Base-by-base conservation (phyloP, 2,113 vertebrate species). In the Kryptolebias marmoratus region DNA sequence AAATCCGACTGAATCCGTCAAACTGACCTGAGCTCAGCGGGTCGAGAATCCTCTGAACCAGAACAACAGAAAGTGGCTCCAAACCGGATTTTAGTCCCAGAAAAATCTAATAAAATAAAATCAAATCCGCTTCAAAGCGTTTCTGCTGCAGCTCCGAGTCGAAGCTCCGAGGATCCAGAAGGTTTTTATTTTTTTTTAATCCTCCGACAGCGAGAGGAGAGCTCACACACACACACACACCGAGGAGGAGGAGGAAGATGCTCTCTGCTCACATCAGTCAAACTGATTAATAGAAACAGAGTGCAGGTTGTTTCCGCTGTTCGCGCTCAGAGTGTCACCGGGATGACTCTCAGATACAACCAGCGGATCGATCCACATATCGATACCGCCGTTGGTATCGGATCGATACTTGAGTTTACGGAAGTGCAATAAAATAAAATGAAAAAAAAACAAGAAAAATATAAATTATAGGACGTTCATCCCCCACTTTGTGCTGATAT, bases 151-250 rank as follows among this genome's bases (percentile, higher is more conserved):
- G 32, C 54, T 52, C 15, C 48, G 31, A 12, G 52, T 11, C n/a
- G 49, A 39, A 9, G 30, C 2, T 32, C 10, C 9, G 64, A 28
- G 0, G 14, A 13, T 15, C 14, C 42, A 28, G 13, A 16, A 39
- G 42, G 44, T 47, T 54, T 53, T 22, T 10, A 28, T 44, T 15
- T 14, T 49, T 57, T 56, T 65, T 80, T 77, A 79, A 68, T 75
- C 72, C 81, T 74, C 60, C 57, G 60, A 14, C 45, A 12, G 69
- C 77, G 81, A 64, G 52, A 56, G 47, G 10, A 60, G 57, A 64
- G 22, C 22, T 22, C 22, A 7, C 61, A 15, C 44, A 28, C 42
- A 47, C 67, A 56, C 77, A 64, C 56, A 55, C 61, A 42, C 50
- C 13, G 57, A 48, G 36, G 22, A 62, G 27, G 79, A 71, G 28